Evolutionary conservation across 1,140 invertebrate species (phyloP), one percentile per base, ranked within the genome.

Genomic region (Sitobion miscanthi): DNA sequence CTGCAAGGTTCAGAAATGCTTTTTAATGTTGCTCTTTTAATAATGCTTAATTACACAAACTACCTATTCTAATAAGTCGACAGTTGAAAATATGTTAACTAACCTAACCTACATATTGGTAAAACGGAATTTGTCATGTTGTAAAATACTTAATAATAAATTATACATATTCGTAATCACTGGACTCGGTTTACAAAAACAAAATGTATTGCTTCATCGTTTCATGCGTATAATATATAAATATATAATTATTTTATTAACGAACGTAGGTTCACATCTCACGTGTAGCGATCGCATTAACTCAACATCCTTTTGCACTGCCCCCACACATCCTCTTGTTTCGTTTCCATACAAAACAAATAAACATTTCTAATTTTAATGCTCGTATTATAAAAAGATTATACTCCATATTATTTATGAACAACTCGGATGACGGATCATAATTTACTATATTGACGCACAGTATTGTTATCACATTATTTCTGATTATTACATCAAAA

Each of bases 191-290:
- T 83, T 23, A 38, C 8, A 38, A 83, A 38, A 83, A 83, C 6
- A 9, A 83, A 83, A 83, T 83, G 21, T 23, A 83, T 83, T 83
- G 35, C 77, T 38, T 83, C 77, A 83, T 35, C 38, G 42, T 85
- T 45, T 85, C 23, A 23, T 23, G 23, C 82, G 9, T 42, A 42
- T 85, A 23, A 85, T 42, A 11, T 25, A 42, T 42, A 25, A 85
- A 54, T 89, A 42, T 11, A 42, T 89, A 89, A 89, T 89, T 57
- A 89, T 89, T 57, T 20, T 21, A 89, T 89, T 54, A 89, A 35
- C n/a, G 87, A 30, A 47, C 38, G 30, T 86, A 86, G 85, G 45
- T 47, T 30, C 23, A 30, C 38, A 30, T 88, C 30, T 88, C 86
- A 38, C 87, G 49, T 89, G 49, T 54, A 30, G n/a, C 11, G 87